Percentiles rank a stretch among this genome's conserved stretches.
phyloP scores from a whole-genome alignment of 2,113 vertebrate species.

The Crocuta crocuta region DNA sequence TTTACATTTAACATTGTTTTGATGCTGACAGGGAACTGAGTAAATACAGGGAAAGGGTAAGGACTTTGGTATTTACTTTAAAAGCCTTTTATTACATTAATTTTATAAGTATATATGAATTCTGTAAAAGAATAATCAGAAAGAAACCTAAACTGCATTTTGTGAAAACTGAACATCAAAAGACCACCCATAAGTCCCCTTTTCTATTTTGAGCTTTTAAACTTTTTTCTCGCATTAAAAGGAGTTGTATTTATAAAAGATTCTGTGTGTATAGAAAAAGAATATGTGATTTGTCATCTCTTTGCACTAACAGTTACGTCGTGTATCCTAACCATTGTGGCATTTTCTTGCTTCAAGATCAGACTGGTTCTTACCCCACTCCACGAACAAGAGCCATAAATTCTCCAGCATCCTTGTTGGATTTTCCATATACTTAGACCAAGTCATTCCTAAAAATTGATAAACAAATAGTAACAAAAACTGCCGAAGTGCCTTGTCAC shows the following conservation, averaged over 20 bases:
- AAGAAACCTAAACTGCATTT: neutral
- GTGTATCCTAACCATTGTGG: neutral
- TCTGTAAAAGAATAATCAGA: neutral
- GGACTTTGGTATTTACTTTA: neutral
- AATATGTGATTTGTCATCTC: conserved; percentile 6
- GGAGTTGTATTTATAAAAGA: neutral
- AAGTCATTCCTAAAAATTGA: neutral
- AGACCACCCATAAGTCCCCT: neutral
- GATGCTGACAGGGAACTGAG: neutral
- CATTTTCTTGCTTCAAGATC: neutral
- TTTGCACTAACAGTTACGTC: neutral
- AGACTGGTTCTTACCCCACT: neutral
- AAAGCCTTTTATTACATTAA: neutral
- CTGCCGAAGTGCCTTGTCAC: neutral
- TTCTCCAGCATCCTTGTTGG: neutral
- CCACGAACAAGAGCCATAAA: neutral
- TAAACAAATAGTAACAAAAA: neutral
- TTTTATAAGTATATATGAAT: neutral
- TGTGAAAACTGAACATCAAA: neutral
- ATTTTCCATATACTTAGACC: neutral
- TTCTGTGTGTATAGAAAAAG: neutral
- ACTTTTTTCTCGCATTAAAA: neutral
- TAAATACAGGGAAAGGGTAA: neutral
- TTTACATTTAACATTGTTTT: neutral
- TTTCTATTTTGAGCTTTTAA: neutral